phyloP scores from a whole-genome alignment of 2,797 vertebrate species.

The Manis pentadactyla region DNA sequence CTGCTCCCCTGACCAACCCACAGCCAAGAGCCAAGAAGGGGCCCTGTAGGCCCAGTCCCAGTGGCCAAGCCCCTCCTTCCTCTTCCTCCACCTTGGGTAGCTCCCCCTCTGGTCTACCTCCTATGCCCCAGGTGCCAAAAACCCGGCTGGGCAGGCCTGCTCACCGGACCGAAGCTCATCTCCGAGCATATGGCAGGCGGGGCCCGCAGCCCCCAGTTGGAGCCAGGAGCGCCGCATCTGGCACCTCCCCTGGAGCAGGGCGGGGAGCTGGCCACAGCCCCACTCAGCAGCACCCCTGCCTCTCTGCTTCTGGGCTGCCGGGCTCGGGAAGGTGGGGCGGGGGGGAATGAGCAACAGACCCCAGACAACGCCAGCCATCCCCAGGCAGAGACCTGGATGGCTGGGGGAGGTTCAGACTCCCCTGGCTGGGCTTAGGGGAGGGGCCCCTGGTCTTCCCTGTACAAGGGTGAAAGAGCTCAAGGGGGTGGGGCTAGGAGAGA shows the following conservation, averaged over 20 bases:
- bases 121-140: slow-evolving; percentile 73
- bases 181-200: slow-evolving; percentile 81
- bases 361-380: not conserved
- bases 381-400: not conserved
- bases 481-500: fast-evolving
- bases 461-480: not conserved
- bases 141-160: slow-evolving; percentile 73
- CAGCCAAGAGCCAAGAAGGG: slow-evolving; percentile 66
- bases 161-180: slow-evolving; percentile 51
- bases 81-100: slow-evolving; percentile 53
- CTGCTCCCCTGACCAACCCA: slow-evolving; percentile 69
- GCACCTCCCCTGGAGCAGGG: slow-evolving; percentile 68
- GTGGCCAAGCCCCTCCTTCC: not conserved
- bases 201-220: not conserved
- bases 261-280: slow-evolving; percentile 75
- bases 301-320: slow-evolving; percentile 46
- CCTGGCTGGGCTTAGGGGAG: fast-evolving
- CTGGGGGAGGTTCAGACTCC: not conserved
- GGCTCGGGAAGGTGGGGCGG: not conserved
- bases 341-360: not conserved
- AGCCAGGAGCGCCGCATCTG: slow-evolving; percentile 78
- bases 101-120: slow-evolving; percentile 69
- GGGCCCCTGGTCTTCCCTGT: not conserved
- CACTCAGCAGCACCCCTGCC: slow-evolving; percentile 23
- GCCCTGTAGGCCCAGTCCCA: slow-evolving; percentile 47